Evolutionary conservation across 2,797 vertebrate genomes (phyloP).

Genomic region (Poeciliopsis paucimaculata): DNA sequence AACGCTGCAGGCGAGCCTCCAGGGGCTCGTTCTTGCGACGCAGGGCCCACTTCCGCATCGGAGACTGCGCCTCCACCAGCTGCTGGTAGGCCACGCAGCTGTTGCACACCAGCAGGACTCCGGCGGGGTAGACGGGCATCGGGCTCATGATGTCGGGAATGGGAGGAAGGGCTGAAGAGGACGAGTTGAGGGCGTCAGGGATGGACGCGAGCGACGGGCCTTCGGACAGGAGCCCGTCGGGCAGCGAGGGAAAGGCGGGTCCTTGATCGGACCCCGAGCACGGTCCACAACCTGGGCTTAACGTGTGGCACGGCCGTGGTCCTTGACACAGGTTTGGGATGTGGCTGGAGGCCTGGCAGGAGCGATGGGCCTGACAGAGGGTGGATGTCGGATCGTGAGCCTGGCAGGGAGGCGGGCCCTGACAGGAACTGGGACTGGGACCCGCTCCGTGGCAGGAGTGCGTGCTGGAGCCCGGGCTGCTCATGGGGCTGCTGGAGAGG

Average conservation of each 20-base stretch:
- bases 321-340: constrained; percentile 61
- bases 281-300: constrained; percentile 31
- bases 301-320: constrained; percentile 46
- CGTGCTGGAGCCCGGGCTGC: constrained; percentile 59
- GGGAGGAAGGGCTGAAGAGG: constrained; percentile 74
- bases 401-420: constrained; percentile 56
- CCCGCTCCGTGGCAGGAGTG: constrained; percentile 63
- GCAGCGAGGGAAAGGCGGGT: constrained; percentile 73
- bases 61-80: constrained; percentile 88
- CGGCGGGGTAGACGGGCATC: constrained; percentile 89
- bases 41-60: constrained; percentile 89
- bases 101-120: constrained; percentile 95
- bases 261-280: constrained; percentile 65
- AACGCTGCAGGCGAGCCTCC: constrained; percentile 88
- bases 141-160: constrained; percentile 83
- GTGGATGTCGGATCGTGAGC: constrained; percentile 46
- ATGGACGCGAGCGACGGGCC: constrained; percentile 78
- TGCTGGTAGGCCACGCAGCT: constrained; percentile 93
- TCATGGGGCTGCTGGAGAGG: constrained; percentile 78
- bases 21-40: constrained; percentile 93
- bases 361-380: constrained; percentile 55
- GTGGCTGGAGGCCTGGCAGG: constrained; percentile 63
- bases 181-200: constrained; percentile 77
- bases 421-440: constrained; percentile 62
- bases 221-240: constrained; percentile 79